phyloP scores from a whole-genome alignment of 2,888 invertebrate genomes.

The Colostygia pectinataria region DNA sequence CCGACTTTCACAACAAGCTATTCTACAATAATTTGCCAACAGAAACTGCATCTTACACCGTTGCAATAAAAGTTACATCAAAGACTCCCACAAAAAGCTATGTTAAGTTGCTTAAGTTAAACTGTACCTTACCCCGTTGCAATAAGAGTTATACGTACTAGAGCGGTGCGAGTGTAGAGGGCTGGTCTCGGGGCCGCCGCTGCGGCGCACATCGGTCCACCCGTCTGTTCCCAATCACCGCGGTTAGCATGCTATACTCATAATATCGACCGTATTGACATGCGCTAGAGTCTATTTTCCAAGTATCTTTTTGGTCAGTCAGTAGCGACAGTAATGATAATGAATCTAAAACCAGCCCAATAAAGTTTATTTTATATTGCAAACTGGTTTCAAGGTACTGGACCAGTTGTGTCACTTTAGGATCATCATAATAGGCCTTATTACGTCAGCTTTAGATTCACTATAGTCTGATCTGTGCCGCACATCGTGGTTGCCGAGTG shows the following conservation, averaged over 20 bases:
- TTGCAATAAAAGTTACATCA: constrained; percentile 6
- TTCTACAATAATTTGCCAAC: constrained; percentile 7
- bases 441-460: neutral
- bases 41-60: constrained; percentile 13
- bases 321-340: neutral
- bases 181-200: constrained; percentile 90
- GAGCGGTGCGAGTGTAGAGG: constrained; percentile 92
- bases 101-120: constrained; percentile 7
- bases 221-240: constrained; percentile 77
- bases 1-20: constrained; percentile 16
- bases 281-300: neutral
- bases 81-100: constrained; percentile 7
- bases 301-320: neutral
- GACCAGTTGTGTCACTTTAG: neutral
- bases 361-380: neutral
- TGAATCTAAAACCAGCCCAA: neutral
- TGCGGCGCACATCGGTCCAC: constrained; percentile 68
- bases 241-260: constrained; percentile 43
- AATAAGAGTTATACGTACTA: constrained; percentile 85
- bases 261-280: constrained; percentile 38
- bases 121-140: constrained; percentile 22
- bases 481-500: no score
- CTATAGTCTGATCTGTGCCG: neutral
- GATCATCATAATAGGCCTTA: no score
- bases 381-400: neutral